These are phyloP conservation scores for Pseudochirops cupreus DNA, from an alignment of 2,797 vertebrate genomes.

Conservation along the genomic window DNA sequence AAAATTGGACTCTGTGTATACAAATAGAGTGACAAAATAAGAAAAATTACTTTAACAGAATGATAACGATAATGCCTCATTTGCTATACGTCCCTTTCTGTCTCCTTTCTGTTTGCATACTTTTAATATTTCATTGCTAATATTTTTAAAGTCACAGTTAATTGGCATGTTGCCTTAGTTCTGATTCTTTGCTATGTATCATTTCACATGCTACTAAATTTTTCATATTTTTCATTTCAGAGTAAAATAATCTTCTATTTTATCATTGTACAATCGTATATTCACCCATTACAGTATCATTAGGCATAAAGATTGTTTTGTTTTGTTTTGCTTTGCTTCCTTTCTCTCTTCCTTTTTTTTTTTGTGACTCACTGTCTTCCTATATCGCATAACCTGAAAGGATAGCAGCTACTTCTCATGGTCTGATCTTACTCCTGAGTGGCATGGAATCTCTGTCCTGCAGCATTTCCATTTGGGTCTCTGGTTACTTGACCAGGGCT, in stretches of 20 bases:
- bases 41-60: background rate
- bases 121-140: background rate
- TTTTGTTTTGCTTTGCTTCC: background rate
- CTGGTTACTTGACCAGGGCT: background rate
- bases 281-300: background rate
- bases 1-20: background rate
- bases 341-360: too few relatives aligned
- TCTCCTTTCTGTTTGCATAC: background rate
- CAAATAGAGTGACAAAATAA: background rate
- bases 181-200: background rate
- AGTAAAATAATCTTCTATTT: background rate
- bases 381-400: background rate
- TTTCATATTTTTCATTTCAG: background rate
- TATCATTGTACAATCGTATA: background rate
- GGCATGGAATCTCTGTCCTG: background rate
- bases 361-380: background rate
- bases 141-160: background rate
- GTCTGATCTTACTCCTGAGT: background rate
- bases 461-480: background rate
- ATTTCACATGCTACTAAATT: background rate
- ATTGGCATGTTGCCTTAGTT: background rate
- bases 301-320: background rate
- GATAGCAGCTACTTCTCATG: background rate
- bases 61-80: background rate
- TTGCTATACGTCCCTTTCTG: background rate